These are phyloP conservation scores for Mormyrus proboscirostris DNA, from an alignment of 2,797 vertebrate genomes.

Conservation along the genomic window DNA sequence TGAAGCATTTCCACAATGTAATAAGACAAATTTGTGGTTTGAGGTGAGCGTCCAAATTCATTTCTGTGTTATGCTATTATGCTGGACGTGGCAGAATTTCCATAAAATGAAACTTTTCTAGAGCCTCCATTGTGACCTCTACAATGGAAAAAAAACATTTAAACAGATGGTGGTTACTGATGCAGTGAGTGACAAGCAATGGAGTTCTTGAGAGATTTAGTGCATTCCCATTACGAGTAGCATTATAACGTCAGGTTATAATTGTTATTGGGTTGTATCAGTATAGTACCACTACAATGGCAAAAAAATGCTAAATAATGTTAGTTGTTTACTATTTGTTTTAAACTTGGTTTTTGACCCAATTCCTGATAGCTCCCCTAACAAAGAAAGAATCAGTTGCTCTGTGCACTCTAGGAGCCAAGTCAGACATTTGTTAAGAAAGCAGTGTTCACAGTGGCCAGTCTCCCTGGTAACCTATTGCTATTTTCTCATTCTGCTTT, in stretches of 20 bases:
- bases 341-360: not conserved
- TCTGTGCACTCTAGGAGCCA: slow-evolving; percentile 58
- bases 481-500: slow-evolving; percentile 58
- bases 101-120: not conserved
- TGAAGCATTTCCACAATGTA: not conserved
- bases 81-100: not conserved
- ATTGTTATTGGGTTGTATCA: not conserved
- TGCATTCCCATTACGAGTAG: not conserved
- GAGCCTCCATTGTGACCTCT: not conserved
- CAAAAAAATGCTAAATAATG: not conserved
- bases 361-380: not conserved
- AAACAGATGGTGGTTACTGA: not conserved
- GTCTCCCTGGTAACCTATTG: slow-evolving; percentile 69
- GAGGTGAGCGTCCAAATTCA: not conserved
- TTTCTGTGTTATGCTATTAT: not conserved
- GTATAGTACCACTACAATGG: not conserved
- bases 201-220: not conserved
- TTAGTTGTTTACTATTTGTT: not conserved
- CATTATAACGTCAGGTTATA: not conserved
- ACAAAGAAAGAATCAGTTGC: slow-evolving; percentile 30
- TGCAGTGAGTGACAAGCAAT: not conserved
- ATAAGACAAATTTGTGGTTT: slow-evolving; percentile 10
- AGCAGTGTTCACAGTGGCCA: slow-evolving; percentile 62
- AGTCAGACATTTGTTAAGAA: slow-evolving; percentile 68
- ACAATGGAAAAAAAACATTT: not conserved